Base-by-base conservation (phyloP, 2,113 vertebrate genomes). In the Ammodytes dubius region DNA sequence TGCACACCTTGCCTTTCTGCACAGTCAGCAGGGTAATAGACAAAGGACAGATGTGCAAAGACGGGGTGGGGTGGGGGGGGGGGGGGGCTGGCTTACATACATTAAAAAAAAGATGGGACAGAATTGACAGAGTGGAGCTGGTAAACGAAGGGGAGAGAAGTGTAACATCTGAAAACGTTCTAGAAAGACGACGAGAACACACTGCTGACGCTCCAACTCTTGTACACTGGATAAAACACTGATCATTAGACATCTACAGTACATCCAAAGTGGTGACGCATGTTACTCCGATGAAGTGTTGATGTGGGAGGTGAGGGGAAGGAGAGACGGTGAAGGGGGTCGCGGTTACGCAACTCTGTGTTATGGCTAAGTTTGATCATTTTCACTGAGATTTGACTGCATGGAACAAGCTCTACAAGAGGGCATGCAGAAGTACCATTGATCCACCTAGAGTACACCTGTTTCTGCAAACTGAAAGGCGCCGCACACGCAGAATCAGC, bases 221-320 rank as follows among this genome's bases (percentile, higher is more conserved):
- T 66, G n/a, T 63, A 40, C 5, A 47, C 49, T 50, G 49, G 68
- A 70, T 73, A 50, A 63, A 71, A 67, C 70, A 69, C 66, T 70
- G n/a, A 67, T 35, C 57, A 57, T 74, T 17, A 61, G 52, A 69
- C 60, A 49, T 64, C 72, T 70, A 10, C 27, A 27, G 27, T 27
- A 27, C 66, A 81, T 81, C 61, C 68, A 64, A 63, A 49, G 49
- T 75, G 58, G 66, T 88, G 86, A 74, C 53, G 67, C 76, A 81
- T 39, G 68, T 65, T 58, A 13, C 73, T 82, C 54, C 56, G 78
- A 72, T 56, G 50, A 54, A 82, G 68, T 66, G 71, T 57, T 64
- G 64, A 53, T 67, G 67, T 72, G 74, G 82, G 67, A 82, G 69
- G 88, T 64, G 75, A 79, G 40, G 47, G 40, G 58, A 61, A 47